Evolutionary conservation across 2,888 invertebrate genomes (phyloP), one percentile per base, ranked within the genome.

Genomic region (Apotomis capreana): DNA sequence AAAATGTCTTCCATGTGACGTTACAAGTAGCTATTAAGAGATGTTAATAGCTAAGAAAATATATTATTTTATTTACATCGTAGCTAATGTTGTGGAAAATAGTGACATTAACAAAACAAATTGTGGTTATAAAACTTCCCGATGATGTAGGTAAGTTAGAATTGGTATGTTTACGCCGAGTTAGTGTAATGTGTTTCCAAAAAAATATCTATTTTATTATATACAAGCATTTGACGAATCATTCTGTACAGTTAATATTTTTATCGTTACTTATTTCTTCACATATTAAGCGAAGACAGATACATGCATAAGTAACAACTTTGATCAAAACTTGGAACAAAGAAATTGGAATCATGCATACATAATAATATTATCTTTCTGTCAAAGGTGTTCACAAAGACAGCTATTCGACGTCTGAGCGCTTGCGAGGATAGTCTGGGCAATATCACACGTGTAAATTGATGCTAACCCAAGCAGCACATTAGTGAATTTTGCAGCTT

Each of bases 391-490:
- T 44, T 13, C 51, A 52, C 52, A 58, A 54, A 57, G 51, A 54
- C 26, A 3, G 12, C n/a, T 15, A 12, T 49, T 54, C 12, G 49
- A 60, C 44, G n/a, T 26, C 15, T 12, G 10, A 59, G 63, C 72
- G 68, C 63, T 63, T 72, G 63, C 54, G 46, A 54, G 46, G 6
- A 70, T 51, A 69, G 74, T 74, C 15, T 69, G 62, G 61, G 78
- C 77, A 78, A 78, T 77, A 75, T 74, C 63, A 74, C 70, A 69
- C 70, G 75, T 75, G 74, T 74, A 75, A 76, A 76, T 73, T 70
- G 73, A 69, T 78, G 75, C 77, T 67, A 65, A n/a, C n/a, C n/a
- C n/a, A n/a, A n/a, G n/a, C n/a, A n/a, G n/a, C n/a, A n/a, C n/a
- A n/a, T n/a, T n/a, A 5, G 40, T 40, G 40, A 40, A 40, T 40